Conservation (phyloP, 2,113 vertebrate species). For the Antennarius striatus region DNA sequence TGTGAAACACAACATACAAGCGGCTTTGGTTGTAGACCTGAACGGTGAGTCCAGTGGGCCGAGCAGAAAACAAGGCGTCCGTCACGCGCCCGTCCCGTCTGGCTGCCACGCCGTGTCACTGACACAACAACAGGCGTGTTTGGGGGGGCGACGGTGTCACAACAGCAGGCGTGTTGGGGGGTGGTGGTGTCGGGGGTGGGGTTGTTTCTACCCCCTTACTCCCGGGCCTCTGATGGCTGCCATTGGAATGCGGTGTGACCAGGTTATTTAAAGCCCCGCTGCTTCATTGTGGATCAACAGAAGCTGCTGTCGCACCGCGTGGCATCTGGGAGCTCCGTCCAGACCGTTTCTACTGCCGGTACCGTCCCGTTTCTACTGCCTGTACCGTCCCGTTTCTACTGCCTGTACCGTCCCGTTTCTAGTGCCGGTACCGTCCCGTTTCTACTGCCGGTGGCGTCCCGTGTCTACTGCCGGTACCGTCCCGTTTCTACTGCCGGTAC, state of each 20-base stretch:
- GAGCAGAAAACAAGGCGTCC: background rate
- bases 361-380: no score
- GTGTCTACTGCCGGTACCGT: no score
- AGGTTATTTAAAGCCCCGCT: constrained; percentile 88
- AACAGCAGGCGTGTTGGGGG: background rate
- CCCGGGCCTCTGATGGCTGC: constrained; percentile 64
- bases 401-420: no score
- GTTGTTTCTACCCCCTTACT: background rate
- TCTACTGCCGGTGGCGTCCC: no score
- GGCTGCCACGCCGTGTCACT: constrained; percentile 10
- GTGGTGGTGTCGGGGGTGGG: constrained; percentile 7
- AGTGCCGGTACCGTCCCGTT: no score
- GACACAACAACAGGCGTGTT: constrained; percentile 8
- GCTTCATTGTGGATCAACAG: constrained; percentile 87
- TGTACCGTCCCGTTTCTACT: no score
- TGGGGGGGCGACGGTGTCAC: background rate
- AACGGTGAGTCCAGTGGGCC: no score
- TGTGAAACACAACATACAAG: no score
- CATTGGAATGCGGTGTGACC: constrained; percentile 85
- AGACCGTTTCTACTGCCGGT: background rate
- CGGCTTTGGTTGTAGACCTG: no score
- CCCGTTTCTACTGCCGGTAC: no score
- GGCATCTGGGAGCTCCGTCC: constrained; percentile 61
- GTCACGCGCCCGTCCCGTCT: background rate
- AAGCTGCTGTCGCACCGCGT: constrained; percentile 71